phyloP scores from a whole-genome alignment of 2,113 vertebrate species.

The Columbina picui region DNA sequence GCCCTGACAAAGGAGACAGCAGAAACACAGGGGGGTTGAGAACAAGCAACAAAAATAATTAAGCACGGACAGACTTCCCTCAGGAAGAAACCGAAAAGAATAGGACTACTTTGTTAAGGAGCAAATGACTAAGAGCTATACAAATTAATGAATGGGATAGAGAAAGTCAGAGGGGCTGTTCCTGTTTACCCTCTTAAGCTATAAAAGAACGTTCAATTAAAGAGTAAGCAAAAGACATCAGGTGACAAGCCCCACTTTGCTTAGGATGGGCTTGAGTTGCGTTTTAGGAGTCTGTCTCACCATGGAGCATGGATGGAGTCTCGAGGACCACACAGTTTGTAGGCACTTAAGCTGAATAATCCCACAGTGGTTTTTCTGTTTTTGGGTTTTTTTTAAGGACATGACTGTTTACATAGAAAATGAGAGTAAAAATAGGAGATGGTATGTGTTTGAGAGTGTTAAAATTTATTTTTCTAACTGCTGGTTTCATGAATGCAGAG shows the following conservation, averaged over 20 bases:
- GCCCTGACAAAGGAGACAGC: constrained; percentile 47
- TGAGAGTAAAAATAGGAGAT: not conserved
- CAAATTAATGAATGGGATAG: constrained; percentile 64
- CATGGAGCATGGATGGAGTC: not conserved
- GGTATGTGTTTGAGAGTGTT: not conserved
- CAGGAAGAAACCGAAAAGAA: constrained; percentile 59
- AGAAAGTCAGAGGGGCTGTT: constrained; percentile 1
- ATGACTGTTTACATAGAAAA: not conserved
- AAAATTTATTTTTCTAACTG: not conserved
- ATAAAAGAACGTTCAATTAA: constrained; percentile 42
- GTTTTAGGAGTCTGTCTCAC: not conserved
- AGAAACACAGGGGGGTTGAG: constrained; percentile 26
- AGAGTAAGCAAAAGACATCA: constrained; percentile 12
- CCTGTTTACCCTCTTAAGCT: constrained; percentile 33
- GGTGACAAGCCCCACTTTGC: not conserved
- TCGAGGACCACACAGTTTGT: not conserved
- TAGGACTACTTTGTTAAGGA: constrained; percentile 49
- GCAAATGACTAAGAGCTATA: constrained; percentile 56
- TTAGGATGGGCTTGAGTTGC: not conserved
- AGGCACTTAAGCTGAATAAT: not conserved
- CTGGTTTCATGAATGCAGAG: not conserved
- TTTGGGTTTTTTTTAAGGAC: not conserved
- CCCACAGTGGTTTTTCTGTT: not conserved
- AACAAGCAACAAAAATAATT: constrained; percentile 44
- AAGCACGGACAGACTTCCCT: constrained; percentile 22